Evolutionary conservation across 2,888 invertebrate genomes (phyloP), one percentile per base, ranked within the genome.

Genomic region (Meteorus colon): DNA sequence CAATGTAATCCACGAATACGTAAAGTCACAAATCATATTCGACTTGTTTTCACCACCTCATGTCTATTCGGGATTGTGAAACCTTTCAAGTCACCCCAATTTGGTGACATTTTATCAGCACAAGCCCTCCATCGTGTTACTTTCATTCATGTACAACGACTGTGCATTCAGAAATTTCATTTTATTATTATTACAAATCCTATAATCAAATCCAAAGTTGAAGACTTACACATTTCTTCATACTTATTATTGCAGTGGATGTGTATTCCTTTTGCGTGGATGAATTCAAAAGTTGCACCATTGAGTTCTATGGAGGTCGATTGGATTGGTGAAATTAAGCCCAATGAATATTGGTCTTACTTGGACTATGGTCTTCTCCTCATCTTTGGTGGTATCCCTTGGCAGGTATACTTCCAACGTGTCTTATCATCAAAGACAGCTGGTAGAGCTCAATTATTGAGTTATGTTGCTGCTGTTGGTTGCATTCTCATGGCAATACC

Each of bases 401-500:
- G 98, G 98, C 90, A 96, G 94, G 98, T 98, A 41, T 99, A 99
- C 90, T 99, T 99, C 91, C 99, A 99, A 92, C 93, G 99, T 60
- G 99, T 99, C 71, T 91, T 99, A 84, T 98, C 98, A 78, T 97
- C 98, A 86, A 98, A 97, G 92, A 96, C 97, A 0, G 98, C 98
- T 0, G 94, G 94, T 8, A 94, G 97, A 73, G 99, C 99, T 60
- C 98, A 98, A 91, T 90, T 97, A 73, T 91, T 99, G 82, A 98
- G 98, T 34, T 99, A 97, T 90, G 97, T 98, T 70, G 99, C 99
- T 0, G 98, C 98, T 8, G 91, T 96, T 79, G 99, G 98, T 27
- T 99, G 98, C 90, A 94, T 98, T 85, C 91, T 98, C 85, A 98
- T 99, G 98, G 98, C 98, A 67, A 95, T 98, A 83, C 99, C 99